Base-by-base conservation (phyloP, 2,797 vertebrate genomes). In the Acanthurus tractus region DNA sequence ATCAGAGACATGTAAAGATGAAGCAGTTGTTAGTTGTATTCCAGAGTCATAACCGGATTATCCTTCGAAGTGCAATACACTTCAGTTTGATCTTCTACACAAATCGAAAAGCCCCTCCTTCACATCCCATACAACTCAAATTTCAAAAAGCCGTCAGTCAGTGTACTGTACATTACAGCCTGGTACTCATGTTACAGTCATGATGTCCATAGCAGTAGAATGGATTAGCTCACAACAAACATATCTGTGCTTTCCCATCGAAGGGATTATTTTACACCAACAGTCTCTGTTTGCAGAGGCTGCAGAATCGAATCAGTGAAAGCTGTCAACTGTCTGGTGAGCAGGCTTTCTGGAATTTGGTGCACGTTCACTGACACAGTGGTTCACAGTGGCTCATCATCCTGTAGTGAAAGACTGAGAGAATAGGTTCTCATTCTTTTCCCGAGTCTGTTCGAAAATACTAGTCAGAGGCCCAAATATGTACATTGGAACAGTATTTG, bases 331-430 rank as follows among this genome's bases (percentile, higher is more conserved):
- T 58, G 63, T 78, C 70, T 59, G 76, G 63, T 83, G 81, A 82
- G 75, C 46, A 64, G 87, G 89, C 87, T 91, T 88, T 86, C 83
- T 92, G 90, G 74, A 88, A 89, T 93, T 88, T 86, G 89, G 70
- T 88, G 72, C 87, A 74, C 74, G 53, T 10, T 72, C 74, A 72
- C 8, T 52, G 40, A 29, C 69, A 70, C 76, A 78, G 74, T 86
- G 85, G 86, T 88, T 93, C 82, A 78, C 85, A 84, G 79, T 69
- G 80, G 83, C 63, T 82, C 29, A 25, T 62, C 52, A 64, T 18
- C 23, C 34, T 1, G 3, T 52, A 44, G 18, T 62, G 0, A 54
- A 53, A 48, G 3, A 57, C 6, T 36, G 23, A 8, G 57, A 52
- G 3, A 45, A 52, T n/a, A 15, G 29, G 12, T 64, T 73, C 10